Percentiles rank a stretch among this genome's conserved stretches.
Evolutionary conservation across 2,888 invertebrate species (phyloP).

Genomic region (Ormyrus pomaceus): DNA sequence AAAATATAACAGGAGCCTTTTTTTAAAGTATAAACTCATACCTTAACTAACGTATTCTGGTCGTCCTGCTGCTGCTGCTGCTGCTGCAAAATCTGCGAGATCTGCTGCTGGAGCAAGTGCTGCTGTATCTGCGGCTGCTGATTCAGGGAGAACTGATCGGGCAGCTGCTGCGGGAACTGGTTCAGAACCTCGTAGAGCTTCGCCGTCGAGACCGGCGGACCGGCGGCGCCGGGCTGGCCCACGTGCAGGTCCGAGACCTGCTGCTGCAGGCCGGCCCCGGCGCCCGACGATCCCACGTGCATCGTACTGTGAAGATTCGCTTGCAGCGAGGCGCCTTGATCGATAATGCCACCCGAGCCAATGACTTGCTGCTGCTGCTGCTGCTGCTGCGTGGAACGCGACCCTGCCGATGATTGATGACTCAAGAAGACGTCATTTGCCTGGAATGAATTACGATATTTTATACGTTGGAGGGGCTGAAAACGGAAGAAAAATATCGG

Average conservation of each 20-base stretch:
- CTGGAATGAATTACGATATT: conserved; percentile 52
- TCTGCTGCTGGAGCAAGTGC: conserved; percentile 69
- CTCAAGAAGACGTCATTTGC: conserved; percentile 66
- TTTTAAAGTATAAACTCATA: not conserved
- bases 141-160: conserved; percentile 64
- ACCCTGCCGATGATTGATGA: conserved; percentile 59
- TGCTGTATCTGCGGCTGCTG: conserved; percentile 70
- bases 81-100: conserved; percentile 68
- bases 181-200: conserved; percentile 70
- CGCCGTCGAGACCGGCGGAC: conserved; percentile 67
- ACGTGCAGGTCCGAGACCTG: conserved; percentile 66
- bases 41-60: not conserved
- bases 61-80: conserved; percentile 23
- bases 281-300: conserved; percentile 67
- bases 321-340: conserved; percentile 64
- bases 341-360: not conserved
- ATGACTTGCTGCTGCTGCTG: conserved; percentile 12
- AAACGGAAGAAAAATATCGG: no score
- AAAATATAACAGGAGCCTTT: not conserved
- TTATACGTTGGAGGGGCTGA: not conserved
- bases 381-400: not conserved
- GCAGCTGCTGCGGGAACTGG: conserved; percentile 67
- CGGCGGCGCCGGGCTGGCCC: conserved; percentile 67
- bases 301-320: conserved; percentile 70
- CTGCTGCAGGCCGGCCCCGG: conserved; percentile 47